A percentile compares a stretch with the other conserved stretches of the same genome.
These are phyloP conservation scores for Beris chalybata DNA, from an alignment of 2,888 invertebrate species.

Conservation along the genomic window DNA sequence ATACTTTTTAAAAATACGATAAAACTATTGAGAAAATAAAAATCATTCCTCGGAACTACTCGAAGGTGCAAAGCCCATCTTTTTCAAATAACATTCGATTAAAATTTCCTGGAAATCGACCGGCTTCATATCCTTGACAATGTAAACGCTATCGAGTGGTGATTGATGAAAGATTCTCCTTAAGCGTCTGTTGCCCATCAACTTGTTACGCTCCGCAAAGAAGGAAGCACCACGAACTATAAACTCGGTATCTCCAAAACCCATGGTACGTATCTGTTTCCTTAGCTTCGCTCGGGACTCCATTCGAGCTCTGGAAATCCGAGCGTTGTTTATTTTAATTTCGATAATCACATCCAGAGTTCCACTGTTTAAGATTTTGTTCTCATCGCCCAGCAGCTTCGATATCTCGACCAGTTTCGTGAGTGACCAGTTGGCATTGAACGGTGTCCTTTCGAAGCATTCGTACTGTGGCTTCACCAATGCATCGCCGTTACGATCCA, in stretches of 20 bases:
- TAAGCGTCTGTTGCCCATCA: background rate
- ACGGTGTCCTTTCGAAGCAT: constrained; percentile 15
- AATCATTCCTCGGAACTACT: no score
- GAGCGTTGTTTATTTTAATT: constrained; percentile 1
- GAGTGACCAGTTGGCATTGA: background rate
- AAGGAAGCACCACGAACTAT: background rate
- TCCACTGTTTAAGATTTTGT: constrained; percentile 6
- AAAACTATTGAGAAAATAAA: no score
- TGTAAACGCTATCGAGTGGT: background rate
- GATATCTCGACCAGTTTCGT: background rate
- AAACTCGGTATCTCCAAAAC: constrained; percentile 3
- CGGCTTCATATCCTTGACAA: background rate
- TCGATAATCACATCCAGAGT: background rate
- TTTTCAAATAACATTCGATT: constrained; percentile 18
- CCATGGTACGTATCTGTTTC: background rate
- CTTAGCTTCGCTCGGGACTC: background rate
- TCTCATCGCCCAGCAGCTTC: background rate
- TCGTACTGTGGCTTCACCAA: constrained; percentile 7
- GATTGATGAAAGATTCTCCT: background rate
- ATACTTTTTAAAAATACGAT: no score
- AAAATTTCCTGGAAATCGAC: constrained; percentile 5
- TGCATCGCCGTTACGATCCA: background rate
- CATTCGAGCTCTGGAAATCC: background rate
- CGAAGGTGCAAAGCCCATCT: no score
- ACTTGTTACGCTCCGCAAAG: background rate